Base-by-base conservation (phyloP, 2,888 invertebrate species). In the Ophion obscuratus region DNA sequence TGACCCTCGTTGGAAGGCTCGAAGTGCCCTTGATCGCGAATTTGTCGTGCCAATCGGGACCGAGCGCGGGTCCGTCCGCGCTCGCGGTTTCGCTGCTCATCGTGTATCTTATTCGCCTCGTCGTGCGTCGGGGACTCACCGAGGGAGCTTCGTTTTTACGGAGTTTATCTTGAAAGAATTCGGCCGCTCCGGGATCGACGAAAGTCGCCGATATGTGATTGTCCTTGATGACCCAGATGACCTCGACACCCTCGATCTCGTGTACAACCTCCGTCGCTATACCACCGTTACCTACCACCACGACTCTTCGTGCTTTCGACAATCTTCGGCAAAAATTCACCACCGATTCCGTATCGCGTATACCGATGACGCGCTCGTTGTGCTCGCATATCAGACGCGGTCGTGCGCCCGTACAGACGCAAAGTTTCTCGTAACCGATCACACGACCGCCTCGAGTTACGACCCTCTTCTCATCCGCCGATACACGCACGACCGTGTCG, bases 231-330 rank as follows among this genome's bases (percentile, higher is more conserved):
- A 98, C 97, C 99, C 99, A 99, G 84, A 98, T 95, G 74, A 99
- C 96, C 92, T 98, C 96, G 74, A 98, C 96, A 24, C 97, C 97
- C 92, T 96, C 95, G 20, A 99, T 96, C 92, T 99, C 98, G 94
- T 98, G 97, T 79, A 98, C 97, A 89, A 99, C 95, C 95, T 99
- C 99, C 62, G 99, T 99, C 64, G 99, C 99, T 92, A 99, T 99
- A 17, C 99, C 99, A 53, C 99, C 99, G 95, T 99, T 99, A 10
- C 99, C 99, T 74, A 99, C 96, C 67, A 99, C 95, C 0, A 98
- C 94, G 91, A 99, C 96, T 94, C 96, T 96, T 68, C 96, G 96
- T 0, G 98, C 96, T 81, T 94, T 94, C 81, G 95, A 94, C 11
- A 99, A 94, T 92, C 96, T 96, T 44, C 96, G 93, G 90, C 97